Percentiles rank a stretch among this genome's conserved stretches.
These are phyloP conservation scores for Eupithecia inturbata DNA, from an alignment of 2,888 invertebrate species.

Conservation along the genomic window DNA sequence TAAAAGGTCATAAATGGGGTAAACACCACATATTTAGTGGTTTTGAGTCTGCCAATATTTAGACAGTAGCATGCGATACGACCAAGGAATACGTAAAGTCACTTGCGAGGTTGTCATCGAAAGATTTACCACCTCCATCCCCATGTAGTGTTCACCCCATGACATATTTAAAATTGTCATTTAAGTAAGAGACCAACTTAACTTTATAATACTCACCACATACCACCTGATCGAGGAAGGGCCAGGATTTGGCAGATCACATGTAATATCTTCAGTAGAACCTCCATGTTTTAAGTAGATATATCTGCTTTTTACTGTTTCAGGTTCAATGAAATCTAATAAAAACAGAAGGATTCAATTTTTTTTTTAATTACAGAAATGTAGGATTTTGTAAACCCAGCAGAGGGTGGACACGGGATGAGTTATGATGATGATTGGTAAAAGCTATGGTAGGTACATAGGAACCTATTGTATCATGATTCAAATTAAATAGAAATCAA, in stretches of 20 bases:
- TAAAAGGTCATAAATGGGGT: not conserved
- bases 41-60: not conserved
- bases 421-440: not conserved
- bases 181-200: not conserved
- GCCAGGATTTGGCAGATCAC: conserved; percentile 18
- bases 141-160: not conserved
- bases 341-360: conserved; percentile 5
- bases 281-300: conserved; percentile 22
- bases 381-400: not conserved
- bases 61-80: not conserved
- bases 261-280: conserved; percentile 29
- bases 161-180: not conserved
- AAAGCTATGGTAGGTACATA: not conserved
- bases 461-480: not conserved
- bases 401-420: not conserved
- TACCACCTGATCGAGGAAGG: conserved; percentile 40
- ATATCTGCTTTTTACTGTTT: not conserved
- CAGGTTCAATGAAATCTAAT: conserved; percentile 18
- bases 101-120: not conserved
- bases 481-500: not conserved
- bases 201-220: conserved; percentile 31
- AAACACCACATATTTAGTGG: not conserved
- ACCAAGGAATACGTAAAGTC: not conserved
- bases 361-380: not conserved
- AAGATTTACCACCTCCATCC: not conserved